Evolutionary conservation across 2,888 invertebrate species (phyloP).

Genomic region (Aporophyla nigra): DNA sequence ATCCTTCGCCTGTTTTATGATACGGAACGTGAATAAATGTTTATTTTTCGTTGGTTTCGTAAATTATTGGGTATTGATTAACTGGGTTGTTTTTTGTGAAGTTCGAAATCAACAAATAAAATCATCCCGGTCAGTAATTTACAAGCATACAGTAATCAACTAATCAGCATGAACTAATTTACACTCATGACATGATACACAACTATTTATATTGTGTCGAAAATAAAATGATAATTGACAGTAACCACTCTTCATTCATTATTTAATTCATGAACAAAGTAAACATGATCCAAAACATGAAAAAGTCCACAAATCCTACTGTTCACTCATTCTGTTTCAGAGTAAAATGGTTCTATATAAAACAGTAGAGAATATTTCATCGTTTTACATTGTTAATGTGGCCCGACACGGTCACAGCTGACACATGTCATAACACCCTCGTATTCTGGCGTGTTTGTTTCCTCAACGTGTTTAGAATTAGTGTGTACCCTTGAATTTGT

Average conservation of each 20-base stretch:
- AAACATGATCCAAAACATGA: not conserved
- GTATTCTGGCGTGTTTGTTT: conserved; percentile 71
- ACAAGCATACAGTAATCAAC: not conserved
- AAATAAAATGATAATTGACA: not conserved
- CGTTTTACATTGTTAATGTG: conserved; percentile 66
- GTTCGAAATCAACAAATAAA: not conserved
- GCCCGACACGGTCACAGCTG: conserved; percentile 71
- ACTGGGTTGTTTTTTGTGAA: conserved; percentile 23
- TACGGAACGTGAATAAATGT: conserved; percentile 71
- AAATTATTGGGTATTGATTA: conserved; percentile 56
- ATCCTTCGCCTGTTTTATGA: conserved; percentile 77
- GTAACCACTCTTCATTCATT: not conserved
- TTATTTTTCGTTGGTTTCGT: conserved; percentile 52
- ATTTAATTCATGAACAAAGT: conserved; percentile 2
- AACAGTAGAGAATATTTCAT: conserved; percentile 60
- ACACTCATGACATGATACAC: not conserved
- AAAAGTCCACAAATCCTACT: conserved; percentile 43
- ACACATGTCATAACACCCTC: conserved; percentile 82
- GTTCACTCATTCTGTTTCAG: conserved; percentile 57
- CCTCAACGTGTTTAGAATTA: conserved; percentile 67
- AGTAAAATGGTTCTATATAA: conserved; percentile 57
- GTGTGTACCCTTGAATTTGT: conserved; percentile 58
- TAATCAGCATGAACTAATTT: not conserved
- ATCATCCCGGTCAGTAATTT: not conserved
- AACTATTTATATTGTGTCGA: not conserved